Evolutionary conservation across 2,888 invertebrate species (phyloP).

Genomic region (Mimachlamys varia): DNA sequence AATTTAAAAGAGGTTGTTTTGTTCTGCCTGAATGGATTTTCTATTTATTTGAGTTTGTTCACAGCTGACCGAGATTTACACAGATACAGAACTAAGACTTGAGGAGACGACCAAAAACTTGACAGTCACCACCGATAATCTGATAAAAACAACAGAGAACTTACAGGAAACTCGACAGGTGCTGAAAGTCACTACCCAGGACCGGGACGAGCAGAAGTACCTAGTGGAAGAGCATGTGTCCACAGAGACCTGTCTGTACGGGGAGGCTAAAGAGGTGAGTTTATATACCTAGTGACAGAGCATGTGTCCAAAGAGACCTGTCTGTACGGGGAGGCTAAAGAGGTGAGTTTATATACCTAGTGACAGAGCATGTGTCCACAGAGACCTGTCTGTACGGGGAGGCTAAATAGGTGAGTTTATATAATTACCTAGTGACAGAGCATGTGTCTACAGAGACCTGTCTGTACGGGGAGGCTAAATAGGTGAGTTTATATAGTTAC

Average conservation of each 20-base stretch:
- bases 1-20: too few relatives aligned
- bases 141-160: constrained; percentile 70
- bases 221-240: constrained; percentile 86
- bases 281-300: neutral
- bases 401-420: too few relatives aligned
- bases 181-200: constrained; percentile 67
- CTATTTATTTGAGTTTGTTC: neutral
- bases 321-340: too few relatives aligned
- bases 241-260: constrained; percentile 86
- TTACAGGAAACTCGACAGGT: constrained; percentile 66
- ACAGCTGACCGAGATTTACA: constrained; percentile 76
- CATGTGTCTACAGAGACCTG: too few relatives aligned
- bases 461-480: too few relatives aligned
- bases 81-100: constrained; percentile 78
- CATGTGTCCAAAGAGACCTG: too few relatives aligned
- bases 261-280: constrained; percentile 82
- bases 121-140: constrained; percentile 83
- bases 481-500: too few relatives aligned
- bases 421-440: too few relatives aligned
- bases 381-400: too few relatives aligned
- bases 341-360: too few relatives aligned
- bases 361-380: too few relatives aligned
- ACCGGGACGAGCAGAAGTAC: constrained; percentile 86
- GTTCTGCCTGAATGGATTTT: too few relatives aligned
- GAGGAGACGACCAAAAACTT: constrained; percentile 82